Conservation (phyloP, 2,888 invertebrate species). For the Lasius fuliginosus region DNA sequence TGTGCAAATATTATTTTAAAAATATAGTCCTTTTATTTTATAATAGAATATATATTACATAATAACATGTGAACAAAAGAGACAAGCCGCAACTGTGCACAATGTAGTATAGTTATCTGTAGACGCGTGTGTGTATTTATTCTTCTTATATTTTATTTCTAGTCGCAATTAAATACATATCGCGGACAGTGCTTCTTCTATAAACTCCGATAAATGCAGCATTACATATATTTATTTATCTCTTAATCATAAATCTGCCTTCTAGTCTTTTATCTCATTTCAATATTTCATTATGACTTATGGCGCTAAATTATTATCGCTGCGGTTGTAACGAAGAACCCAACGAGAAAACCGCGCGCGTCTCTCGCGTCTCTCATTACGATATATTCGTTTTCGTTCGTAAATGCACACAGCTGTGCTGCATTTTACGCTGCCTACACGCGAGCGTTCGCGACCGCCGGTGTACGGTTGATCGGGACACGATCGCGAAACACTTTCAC, state of each 20-base stretch:
- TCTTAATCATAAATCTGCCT: constrained; percentile 25
- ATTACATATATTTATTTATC: neutral
- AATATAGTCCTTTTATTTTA: neutral
- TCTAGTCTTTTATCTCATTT: constrained; percentile 28
- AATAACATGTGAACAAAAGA: neutral
- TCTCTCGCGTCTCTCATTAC: constrained; percentile 32
- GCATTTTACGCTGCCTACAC: constrained; percentile 44
- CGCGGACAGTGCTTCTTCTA: neutral
- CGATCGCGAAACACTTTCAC: constrained; percentile 73
- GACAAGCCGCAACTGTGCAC: neutral
- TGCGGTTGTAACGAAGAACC: constrained; percentile 26
- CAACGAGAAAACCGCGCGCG: neutral
- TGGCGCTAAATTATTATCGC: constrained; percentile 60
- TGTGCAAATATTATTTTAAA: neutral
- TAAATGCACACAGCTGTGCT: constrained; percentile 24
- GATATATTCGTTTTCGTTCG: constrained; percentile 70
- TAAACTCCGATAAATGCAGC: neutral
- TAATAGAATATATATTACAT: neutral
- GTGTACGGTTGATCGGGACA: constrained; percentile 59
- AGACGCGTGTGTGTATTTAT: neutral
- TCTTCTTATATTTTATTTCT: neutral
- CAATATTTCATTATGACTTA: constrained; percentile 23
- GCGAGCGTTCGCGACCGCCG: constrained; percentile 21
- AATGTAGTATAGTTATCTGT: neutral
- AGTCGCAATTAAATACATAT: neutral